These are phyloP conservation scores for Noctua janthina DNA, from an alignment of 2,888 invertebrate species.

Conservation along the genomic window DNA sequence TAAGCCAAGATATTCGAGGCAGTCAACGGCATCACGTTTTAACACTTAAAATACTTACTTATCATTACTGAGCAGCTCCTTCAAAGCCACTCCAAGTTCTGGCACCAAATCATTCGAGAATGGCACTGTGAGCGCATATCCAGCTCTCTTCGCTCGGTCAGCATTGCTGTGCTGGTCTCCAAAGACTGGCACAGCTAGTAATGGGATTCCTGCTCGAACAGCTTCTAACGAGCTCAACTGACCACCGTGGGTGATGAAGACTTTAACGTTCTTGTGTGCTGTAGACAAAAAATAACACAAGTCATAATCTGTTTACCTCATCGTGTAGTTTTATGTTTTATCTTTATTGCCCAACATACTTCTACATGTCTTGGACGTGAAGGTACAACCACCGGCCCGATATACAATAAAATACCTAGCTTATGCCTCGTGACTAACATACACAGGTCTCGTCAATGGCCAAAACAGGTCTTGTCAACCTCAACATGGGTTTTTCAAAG, in stretches of 20 bases:
- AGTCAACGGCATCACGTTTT: neutral
- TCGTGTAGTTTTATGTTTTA: neutral
- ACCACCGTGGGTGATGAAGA: conserved; percentile 79
- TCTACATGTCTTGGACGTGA: neutral
- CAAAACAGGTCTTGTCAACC: neutral
- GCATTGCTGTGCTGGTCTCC: conserved; percentile 82
- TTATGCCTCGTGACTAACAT: neutral
- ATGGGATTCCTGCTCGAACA: conserved; percentile 75
- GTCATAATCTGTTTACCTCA: neutral
- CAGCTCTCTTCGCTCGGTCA: conserved; percentile 65
- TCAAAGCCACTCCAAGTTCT: conserved; percentile 68
- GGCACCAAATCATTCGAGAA: conserved; percentile 69
- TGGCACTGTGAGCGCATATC: conserved; percentile 72
- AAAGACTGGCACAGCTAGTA: conserved; percentile 79
- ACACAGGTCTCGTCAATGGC: neutral
- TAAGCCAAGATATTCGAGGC: neutral
- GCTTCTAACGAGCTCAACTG: conserved; percentile 76
- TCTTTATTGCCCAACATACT: neutral
- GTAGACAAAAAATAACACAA: neutral
- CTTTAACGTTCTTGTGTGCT: conserved; percentile 75
- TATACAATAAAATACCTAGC: neutral
- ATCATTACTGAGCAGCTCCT: conserved; percentile 73
- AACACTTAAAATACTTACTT: conserved; percentile 61
- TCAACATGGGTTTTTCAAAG: neutral
- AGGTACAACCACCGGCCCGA: neutral